These are phyloP conservation scores for Rhyacophila evoluta DNA, from an alignment of 2,888 invertebrate genomes.

Conservation along the genomic window DNA sequence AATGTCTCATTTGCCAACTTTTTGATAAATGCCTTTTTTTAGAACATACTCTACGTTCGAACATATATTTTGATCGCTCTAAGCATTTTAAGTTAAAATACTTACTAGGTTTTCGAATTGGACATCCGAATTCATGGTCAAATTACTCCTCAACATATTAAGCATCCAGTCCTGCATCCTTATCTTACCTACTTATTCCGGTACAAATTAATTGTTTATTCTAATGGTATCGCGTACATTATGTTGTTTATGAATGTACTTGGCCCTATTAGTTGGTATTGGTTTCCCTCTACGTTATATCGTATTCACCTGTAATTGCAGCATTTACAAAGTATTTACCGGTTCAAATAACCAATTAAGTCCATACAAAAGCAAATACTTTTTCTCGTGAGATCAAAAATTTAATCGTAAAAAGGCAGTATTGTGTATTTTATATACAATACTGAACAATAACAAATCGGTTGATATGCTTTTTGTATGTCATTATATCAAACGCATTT, in stretches of 20 bases:
- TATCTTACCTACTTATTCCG: too few relatives aligned
- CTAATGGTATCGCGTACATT: background rate
- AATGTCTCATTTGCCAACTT: too few relatives aligned
- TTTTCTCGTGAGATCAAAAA: constrained; percentile 50
- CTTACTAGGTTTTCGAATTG: too few relatives aligned
- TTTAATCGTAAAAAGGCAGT: background rate
- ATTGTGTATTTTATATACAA: background rate
- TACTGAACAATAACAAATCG: background rate
- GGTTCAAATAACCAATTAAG: constrained; percentile 50
- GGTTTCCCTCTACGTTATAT: constrained; percentile 25
- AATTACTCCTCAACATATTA: too few relatives aligned
- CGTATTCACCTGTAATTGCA: constrained; percentile 53
- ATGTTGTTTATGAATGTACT: background rate
- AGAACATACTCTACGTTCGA: too few relatives aligned
- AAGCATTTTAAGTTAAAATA: too few relatives aligned
- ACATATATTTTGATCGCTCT: too few relatives aligned
- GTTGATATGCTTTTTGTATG: background rate
- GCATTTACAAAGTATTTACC: constrained; percentile 38
- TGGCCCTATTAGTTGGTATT: background rate
- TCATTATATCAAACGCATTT: background rate
- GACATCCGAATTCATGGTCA: too few relatives aligned
- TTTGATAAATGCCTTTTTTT: too few relatives aligned
- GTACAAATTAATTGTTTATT: too few relatives aligned
- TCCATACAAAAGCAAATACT: constrained; percentile 28
- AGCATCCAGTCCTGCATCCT: too few relatives aligned